Evolutionary conservation across 1,140 invertebrate species (phyloP).

Genomic region (Drosophila mauritiana): DNA sequence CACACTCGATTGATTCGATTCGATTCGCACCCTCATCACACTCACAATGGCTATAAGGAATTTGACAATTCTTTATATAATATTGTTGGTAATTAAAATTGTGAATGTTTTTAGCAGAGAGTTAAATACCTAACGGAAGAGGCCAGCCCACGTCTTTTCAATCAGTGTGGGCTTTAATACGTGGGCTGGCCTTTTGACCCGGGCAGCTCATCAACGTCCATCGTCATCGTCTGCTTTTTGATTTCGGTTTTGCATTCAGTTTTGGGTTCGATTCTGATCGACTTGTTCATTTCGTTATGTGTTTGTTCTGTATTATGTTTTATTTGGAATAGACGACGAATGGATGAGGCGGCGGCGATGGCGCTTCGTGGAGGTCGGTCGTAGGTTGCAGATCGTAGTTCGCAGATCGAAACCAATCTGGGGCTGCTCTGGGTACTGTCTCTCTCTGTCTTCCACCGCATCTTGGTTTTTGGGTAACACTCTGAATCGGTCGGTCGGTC

Average conservation of each 20-base stretch:
- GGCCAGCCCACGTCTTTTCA: constrained; percentile 47
- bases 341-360: constrained; percentile 66
- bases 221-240: constrained; percentile 39
- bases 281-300: constrained; percentile 9
- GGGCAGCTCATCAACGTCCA: constrained; percentile 53
- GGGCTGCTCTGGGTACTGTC: constrained; percentile 29
- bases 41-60: constrained; percentile 76
- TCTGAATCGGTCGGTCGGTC: constrained; percentile 6
- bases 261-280: constrained; percentile 29
- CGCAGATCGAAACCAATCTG: constrained; percentile 19
- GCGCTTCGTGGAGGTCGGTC: constrained; percentile 34
- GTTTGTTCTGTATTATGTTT: neutral
- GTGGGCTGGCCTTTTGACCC: constrained; percentile 59
- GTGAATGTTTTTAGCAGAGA: constrained; percentile 63
- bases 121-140: constrained; percentile 78
- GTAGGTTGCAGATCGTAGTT: constrained; percentile 11
- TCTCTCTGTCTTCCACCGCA: constrained; percentile 30
- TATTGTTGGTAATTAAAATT: constrained; percentile 65
- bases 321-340: constrained; percentile 44
- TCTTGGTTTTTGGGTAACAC: constrained; percentile 17
- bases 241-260: constrained; percentile 14
- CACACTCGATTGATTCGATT: constrained; percentile 30
- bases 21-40: constrained; percentile 50
- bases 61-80: constrained; percentile 82
- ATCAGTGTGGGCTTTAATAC: neutral